A percentile compares a stretch with the other conserved stretches of the same genome.
Conservation (phyloP, 2,113 vertebrate species). For the Elanoides forficatus region DNA sequence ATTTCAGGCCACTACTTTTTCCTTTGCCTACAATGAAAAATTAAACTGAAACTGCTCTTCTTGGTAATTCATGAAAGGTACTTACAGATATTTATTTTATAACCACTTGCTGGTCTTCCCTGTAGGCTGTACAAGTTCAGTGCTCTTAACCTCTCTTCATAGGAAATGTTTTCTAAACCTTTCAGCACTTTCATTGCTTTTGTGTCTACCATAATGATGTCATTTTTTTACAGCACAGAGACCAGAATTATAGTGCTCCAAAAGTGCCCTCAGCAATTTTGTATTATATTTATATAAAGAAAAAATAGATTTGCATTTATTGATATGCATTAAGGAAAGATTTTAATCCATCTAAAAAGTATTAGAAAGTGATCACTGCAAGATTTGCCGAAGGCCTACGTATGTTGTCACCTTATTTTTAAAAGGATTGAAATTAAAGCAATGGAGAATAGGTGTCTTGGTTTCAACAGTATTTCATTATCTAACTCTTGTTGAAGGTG, state of each 20-base stretch:
- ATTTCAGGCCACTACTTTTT: not conserved
- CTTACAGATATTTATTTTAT: not conserved
- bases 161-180: not conserved
- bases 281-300: not conserved
- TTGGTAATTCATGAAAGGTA: not conserved
- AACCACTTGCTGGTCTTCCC: not conserved
- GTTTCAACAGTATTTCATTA: not conserved
- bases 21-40: not conserved
- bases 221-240: not conserved
- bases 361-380: not conserved
- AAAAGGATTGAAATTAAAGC: not conserved
- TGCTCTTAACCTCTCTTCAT: not conserved
- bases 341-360: not conserved
- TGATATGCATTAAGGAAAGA: not conserved
- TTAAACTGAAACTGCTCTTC: not conserved
- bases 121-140: not conserved
- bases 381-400: not conserved
- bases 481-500: not conserved
- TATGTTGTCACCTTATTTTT: not conserved
- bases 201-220: not conserved
- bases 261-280: not conserved
- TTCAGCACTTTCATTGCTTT: not conserved
- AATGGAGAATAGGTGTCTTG: not conserved
- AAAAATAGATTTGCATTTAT: not conserved
- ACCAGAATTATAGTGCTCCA: not conserved